Evolutionary conservation across 2,888 invertebrate genomes (phyloP).

Genomic region (Drosophila atroscutellata): DNA sequence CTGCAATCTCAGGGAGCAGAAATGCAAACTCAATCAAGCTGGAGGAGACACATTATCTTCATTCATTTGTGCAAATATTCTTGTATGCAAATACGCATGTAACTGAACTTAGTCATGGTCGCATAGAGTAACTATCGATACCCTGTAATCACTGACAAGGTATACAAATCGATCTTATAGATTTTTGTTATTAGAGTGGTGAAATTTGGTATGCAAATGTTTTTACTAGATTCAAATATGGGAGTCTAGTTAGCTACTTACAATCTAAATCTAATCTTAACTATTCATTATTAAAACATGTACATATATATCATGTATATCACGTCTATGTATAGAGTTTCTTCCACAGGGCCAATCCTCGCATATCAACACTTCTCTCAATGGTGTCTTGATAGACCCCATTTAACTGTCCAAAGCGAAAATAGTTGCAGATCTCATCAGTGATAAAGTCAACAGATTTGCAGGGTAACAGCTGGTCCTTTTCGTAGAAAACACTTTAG

Average conservation of each 20-base stretch:
- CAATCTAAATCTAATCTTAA: not conserved
- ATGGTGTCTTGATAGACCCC: conserved; percentile 43
- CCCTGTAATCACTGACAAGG: not conserved
- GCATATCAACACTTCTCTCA: conserved; percentile 41
- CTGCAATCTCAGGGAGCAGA: conserved; percentile 16
- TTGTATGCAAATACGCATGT: conserved; percentile 11
- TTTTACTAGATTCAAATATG: not conserved
- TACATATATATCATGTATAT: too few relatives aligned
- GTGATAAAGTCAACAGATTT: conserved; percentile 42
- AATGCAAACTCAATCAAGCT: conserved; percentile 1
- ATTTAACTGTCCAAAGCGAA: conserved; percentile 61
- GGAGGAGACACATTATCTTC: conserved; percentile 16
- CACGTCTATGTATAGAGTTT: conserved; percentile 33
- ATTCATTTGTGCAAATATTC: not conserved
- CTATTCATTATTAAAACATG: not conserved
- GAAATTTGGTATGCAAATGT: not conserved
- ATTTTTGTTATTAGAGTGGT: too few relatives aligned
- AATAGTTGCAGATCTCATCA: conserved; percentile 75
- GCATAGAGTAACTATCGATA: not conserved
- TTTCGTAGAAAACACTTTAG: conserved; percentile 44
- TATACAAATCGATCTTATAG: not conserved
- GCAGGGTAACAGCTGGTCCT: conserved; percentile 42
- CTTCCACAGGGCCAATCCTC: conserved; percentile 51
- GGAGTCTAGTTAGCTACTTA: not conserved
- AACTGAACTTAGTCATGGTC: conserved; percentile 11